Conservation (phyloP, 2,797 vertebrate genomes). For the Muscicapa striata region DNA sequence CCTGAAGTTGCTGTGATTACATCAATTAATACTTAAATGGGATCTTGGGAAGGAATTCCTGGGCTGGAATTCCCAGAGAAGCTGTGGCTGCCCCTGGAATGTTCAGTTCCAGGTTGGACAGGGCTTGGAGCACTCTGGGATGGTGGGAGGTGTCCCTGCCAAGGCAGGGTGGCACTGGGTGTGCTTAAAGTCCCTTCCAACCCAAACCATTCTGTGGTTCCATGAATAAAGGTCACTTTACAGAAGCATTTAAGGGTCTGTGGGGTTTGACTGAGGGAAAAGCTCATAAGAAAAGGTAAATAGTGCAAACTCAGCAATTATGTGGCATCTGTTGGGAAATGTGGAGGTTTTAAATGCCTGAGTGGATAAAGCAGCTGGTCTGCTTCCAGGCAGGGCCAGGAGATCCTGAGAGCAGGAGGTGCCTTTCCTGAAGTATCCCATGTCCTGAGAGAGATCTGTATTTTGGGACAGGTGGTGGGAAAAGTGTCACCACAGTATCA, state of each 20-base stretch:
- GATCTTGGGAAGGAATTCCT: neutral
- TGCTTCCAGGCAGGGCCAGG: neutral
- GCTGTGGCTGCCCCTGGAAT: neutral
- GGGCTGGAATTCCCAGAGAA: neutral
- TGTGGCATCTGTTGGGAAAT: fast-evolving
- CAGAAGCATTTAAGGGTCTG: neutral
- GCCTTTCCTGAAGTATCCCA: neutral
- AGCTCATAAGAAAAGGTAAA: neutral
- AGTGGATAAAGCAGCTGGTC: neutral
- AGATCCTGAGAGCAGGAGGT: neutral
- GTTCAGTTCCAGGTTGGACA: neutral
- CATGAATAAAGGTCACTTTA: neutral
- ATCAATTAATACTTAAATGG: neutral
- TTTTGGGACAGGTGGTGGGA: fast-evolving
- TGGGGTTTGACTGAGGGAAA: neutral
- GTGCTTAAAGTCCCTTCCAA: neutral
- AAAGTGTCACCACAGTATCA: neutral
- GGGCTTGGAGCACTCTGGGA: neutral
- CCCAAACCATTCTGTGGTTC: neutral
- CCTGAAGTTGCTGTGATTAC: neutral
- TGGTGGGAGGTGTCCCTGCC: fast-evolving
- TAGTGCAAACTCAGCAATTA: neutral
- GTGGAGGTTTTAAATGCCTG: neutral
- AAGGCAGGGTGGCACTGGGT: neutral
- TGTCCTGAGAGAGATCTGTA: neutral